phyloP scores from a whole-genome alignment of 2,113 vertebrate genomes.

The Gallinago media region DNA sequence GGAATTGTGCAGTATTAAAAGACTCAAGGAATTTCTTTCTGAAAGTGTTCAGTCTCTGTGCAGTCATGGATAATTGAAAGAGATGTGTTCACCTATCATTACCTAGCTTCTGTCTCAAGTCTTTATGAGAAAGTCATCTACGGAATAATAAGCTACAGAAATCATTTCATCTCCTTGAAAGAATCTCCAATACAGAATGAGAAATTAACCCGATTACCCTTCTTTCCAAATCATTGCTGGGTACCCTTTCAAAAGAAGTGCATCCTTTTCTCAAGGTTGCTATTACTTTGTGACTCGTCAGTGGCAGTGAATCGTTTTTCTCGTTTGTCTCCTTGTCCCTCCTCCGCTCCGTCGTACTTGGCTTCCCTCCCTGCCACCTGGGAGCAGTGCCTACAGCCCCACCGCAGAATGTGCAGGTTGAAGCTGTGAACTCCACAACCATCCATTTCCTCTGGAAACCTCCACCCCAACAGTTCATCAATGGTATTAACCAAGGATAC shows the following conservation, averaged over 20 bases:
- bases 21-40: background rate
- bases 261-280: background rate
- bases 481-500: slow-evolving; percentile 97
- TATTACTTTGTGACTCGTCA: background rate
- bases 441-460: slow-evolving; percentile 92
- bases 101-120: background rate
- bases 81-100: slow-evolving; percentile 5
- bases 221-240: background rate
- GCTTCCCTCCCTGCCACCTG: background rate
- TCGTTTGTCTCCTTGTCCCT: background rate
- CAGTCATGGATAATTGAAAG: background rate
- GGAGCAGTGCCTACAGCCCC: slow-evolving; percentile 92
- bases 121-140: background rate
- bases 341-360: background rate
- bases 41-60: slow-evolving; percentile 16
- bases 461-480: slow-evolving; percentile 95
- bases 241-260: background rate
- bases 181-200: slow-evolving; percentile 28
- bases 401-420: slow-evolving; percentile 87
- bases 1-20: background rate
- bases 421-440: slow-evolving; percentile 91
- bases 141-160: background rate
- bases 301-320: background rate
- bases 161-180: slow-evolving; percentile 4
- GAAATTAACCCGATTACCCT: slow-evolving; percentile 31